Evolutionary conservation across 2,888 invertebrate species (phyloP), one percentile per base, ranked within the genome.

Genomic region (Desoria tigrina): DNA sequence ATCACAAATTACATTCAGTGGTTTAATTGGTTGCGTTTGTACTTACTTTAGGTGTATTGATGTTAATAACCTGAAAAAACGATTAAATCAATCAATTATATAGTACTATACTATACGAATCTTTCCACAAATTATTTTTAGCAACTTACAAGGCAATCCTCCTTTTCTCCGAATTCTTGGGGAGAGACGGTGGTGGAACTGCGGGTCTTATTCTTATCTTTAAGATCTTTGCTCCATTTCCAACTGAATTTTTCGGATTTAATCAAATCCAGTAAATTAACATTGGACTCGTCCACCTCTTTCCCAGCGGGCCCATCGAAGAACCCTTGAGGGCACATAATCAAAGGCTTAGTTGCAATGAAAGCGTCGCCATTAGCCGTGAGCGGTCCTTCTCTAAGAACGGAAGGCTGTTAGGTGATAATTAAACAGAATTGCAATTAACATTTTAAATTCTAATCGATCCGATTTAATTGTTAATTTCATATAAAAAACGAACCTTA

Each of bases 401-500:
- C 37, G 3, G 55, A 55, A 9, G 55, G 55, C 55, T 55, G 26
- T 24, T 39, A n/a, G n/a, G n/a, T n/a, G n/a, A n/a, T n/a, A n/a
- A n/a, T n/a, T n/a, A n/a, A 24, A 16, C 27, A 23, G 6, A 21
- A 23, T 37, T 62, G 1, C 56, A 62, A 26, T 24, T 62, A 37
- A 7, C n/a, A 37, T 55, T 6, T 54, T 23, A 26, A 24, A 53
- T 23, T 21, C n/a, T 9, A 53, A 26, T 53, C 16, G 21, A 57
- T 55, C n/a, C 26, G 28, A 11, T n/a, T 11, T 6, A 18, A n/a
- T 45, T 16, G 45, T 16, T 18, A 21, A 45, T 18, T 45, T 45
- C 14, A 23, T 21, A 58, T 32, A 39, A 58, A 39, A 11, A 39
- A 39, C 16, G 9, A 11, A 68, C 66, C 63, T 62, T 65, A 39